Conservation (phyloP, 2,113 vertebrate species). For the Columba janthina region DNA sequence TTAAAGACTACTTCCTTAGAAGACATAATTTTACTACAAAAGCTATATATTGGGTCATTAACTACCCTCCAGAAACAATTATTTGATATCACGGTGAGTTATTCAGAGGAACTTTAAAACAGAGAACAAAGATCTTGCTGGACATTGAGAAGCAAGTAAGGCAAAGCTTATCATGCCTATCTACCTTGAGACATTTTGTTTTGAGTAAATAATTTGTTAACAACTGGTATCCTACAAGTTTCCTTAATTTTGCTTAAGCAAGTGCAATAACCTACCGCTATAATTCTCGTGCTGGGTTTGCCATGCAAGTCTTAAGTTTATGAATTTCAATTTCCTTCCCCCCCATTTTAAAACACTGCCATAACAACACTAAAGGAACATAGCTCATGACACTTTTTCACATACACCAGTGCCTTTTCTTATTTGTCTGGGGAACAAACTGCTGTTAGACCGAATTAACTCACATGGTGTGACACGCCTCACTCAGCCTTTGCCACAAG, state of each 20-base stretch:
- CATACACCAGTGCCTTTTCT: neutral
- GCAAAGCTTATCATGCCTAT: neutral
- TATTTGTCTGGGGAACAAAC: slow-evolving; percentile 1
- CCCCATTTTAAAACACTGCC: neutral
- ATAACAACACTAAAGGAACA: neutral
- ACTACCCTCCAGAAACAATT: slow-evolving; percentile 1
- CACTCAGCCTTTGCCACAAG: neutral
- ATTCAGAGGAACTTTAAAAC: neutral
- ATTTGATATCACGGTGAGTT: neutral
- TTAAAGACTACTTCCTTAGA: neutral
- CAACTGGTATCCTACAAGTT: neutral
- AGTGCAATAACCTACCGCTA: neutral
- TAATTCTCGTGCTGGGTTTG: neutral
- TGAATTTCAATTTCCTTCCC: neutral
- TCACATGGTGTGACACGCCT: slow-evolving; percentile 6
- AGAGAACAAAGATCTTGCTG: neutral
- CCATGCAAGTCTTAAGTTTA: neutral
- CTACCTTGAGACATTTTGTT: neutral
- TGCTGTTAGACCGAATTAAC: slow-evolving; percentile 31
- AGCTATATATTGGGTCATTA: slow-evolving; percentile 21
- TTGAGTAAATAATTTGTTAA: neutral
- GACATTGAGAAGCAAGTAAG: neutral
- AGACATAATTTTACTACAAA: neutral
- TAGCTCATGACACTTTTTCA: neutral
- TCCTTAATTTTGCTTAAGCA: neutral